These are phyloP conservation scores for Tethya wilhelma DNA, from an alignment of 37 sponge, comb jelly and placozoan species.

Conservation along the genomic window DNA sequence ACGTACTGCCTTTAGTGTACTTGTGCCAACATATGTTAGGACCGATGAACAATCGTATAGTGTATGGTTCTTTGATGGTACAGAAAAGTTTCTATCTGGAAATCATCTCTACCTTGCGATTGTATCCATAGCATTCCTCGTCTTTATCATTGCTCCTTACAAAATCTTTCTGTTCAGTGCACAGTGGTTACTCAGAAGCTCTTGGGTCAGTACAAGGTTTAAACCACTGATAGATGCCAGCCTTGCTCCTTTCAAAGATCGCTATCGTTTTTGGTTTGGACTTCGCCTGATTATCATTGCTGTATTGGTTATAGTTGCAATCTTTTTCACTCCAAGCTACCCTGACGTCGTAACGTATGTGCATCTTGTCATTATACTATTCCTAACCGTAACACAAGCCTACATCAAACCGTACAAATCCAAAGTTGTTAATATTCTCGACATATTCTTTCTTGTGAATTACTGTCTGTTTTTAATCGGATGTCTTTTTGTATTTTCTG, in stretches of 20 bases:
- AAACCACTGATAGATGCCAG: constrained; percentile 30
- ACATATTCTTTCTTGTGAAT: constrained; percentile 16
- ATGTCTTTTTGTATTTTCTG: neutral
- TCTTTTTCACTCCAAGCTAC: neutral
- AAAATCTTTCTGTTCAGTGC: neutral
- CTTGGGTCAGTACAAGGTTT: neutral
- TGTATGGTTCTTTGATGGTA: constrained; percentile 23
- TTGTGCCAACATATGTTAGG: neutral
- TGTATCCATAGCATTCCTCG: neutral
- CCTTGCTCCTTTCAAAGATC: constrained; percentile 23
- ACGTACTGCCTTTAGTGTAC: neutral
- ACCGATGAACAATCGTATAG: neutral
- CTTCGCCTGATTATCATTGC: constrained; percentile 1
- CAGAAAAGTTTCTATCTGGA: neutral
- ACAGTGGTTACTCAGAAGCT: neutral
- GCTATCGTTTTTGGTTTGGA: constrained; percentile 30
- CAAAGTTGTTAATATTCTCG: neutral
- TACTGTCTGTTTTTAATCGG: neutral
- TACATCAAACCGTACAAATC: constrained; percentile 7
- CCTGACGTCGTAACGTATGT: neutral
- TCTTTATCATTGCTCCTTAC: constrained; percentile 2
- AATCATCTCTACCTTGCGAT: neutral
- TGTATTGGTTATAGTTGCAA: neutral
- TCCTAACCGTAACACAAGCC: neutral
- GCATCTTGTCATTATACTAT: neutral